These are phyloP conservation scores for Haliaeetus leucogaster DNA, from an alignment of 2,113 vertebrate genomes.

Conservation along the genomic window DNA sequence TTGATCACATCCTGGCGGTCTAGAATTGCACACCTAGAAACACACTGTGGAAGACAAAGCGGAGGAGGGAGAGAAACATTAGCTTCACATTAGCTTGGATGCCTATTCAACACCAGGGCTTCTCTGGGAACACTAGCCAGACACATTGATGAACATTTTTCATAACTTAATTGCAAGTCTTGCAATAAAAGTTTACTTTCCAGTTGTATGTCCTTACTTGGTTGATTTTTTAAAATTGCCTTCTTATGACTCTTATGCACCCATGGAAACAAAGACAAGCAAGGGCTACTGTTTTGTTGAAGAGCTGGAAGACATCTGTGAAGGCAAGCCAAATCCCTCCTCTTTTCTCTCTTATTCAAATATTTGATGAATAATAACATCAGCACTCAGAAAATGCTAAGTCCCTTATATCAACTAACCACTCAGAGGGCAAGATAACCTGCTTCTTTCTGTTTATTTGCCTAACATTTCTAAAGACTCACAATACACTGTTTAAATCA, in stretches of 20 bases:
- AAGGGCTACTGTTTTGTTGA: neutral
- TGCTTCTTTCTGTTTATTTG: neutral
- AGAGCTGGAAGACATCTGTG: neutral
- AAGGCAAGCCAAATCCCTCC: neutral
- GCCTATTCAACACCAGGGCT: neutral
- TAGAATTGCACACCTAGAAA: neutral
- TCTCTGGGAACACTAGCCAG: neutral
- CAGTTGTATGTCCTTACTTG: neutral
- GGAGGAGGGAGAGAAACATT: neutral
- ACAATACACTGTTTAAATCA: neutral
- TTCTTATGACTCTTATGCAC: neutral
- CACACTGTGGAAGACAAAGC: neutral
- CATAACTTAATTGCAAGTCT: neutral
- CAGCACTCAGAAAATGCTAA: neutral
- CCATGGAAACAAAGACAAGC: neutral
- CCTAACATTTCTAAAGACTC: neutral
- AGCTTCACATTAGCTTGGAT: rapidly evolving
- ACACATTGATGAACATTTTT: too few relatives aligned
- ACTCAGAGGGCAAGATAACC: neutral
- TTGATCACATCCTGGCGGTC: neutral
- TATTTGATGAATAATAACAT: neutral
- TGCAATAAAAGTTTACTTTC: neutral
- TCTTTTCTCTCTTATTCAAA: neutral
- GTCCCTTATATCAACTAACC: neutral
- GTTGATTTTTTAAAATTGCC: neutral